Conservation (phyloP, 1,140 invertebrate species). For the Ooceraea biroi region DNA sequence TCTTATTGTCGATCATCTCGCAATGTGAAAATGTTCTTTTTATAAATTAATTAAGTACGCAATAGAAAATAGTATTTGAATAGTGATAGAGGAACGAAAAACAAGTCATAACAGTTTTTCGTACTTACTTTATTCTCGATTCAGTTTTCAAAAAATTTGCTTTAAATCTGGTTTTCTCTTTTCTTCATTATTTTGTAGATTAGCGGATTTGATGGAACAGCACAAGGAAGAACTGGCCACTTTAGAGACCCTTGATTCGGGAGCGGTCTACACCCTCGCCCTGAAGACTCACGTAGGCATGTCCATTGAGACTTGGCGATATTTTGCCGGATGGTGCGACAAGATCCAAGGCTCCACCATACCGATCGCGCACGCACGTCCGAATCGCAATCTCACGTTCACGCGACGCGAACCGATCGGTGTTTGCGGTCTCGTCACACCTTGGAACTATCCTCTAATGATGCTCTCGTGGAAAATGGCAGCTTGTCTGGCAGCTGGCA, state of each 20-base stretch:
- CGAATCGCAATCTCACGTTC: constrained; percentile 95
- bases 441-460: constrained; percentile 99
- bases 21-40: not conserved
- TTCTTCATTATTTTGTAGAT: constrained; percentile 84
- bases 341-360: constrained; percentile 97
- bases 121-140: not conserved
- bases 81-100: not conserved
- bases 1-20: not conserved
- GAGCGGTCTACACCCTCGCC: constrained; percentile 97
- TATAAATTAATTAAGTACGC: not conserved
- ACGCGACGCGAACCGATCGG: constrained; percentile 96
- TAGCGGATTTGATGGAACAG: constrained; percentile 97
- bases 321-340: constrained; percentile 97
- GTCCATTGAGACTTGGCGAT: constrained; percentile 97
- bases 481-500: constrained; percentile 97
- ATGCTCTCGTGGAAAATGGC: constrained; percentile 99
- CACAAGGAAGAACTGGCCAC: constrained; percentile 98
- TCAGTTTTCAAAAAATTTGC: not conserved
- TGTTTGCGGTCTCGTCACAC: constrained; percentile 97
- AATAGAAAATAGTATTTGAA: not conserved
- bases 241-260: constrained; percentile 96
- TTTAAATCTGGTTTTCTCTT: not conserved
- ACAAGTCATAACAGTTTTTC: not conserved
- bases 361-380: constrained; percentile 94
- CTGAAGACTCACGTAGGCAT: constrained; percentile 97